phyloP scores from a whole-genome alignment of 2,797 vertebrate genomes.

The Aeoliscus strigatus region DNA sequence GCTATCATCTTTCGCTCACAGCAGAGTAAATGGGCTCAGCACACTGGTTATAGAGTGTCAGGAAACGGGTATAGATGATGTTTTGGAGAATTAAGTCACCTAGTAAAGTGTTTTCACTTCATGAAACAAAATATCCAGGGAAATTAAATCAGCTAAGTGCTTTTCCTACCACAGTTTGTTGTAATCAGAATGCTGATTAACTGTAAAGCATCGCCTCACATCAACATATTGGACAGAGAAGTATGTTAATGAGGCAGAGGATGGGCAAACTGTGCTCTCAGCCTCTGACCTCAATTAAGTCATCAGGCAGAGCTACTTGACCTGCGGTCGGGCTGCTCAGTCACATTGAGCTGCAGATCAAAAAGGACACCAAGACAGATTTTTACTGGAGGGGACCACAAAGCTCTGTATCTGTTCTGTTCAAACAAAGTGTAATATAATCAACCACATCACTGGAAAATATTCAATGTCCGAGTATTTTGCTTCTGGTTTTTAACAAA shows the following conservation, averaged over 20 bases:
- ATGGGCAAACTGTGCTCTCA: constrained; percentile 42
- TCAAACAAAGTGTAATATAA: too few species aligned
- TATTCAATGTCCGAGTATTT: too few species aligned
- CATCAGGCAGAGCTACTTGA: constrained; percentile 74
- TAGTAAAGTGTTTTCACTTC: constrained; percentile 3
- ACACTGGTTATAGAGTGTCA: constrained; percentile 21
- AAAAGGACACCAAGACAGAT: constrained; percentile 24
- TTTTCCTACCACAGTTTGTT: neutral
- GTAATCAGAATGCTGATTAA: constrained; percentile 13
- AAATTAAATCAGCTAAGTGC: neutral
- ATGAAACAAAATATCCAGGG: constrained; percentile 10
- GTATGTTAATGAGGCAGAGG: constrained; percentile 52
- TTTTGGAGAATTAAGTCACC: constrained; percentile 16
- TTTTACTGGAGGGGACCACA: constrained; percentile 10
- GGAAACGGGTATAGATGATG: constrained; percentile 12
- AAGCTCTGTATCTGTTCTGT: neutral
- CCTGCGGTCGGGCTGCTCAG: constrained; percentile 54
- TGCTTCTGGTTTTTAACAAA: too few species aligned
- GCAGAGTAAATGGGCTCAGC: constrained; percentile 61
- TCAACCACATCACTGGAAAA: too few species aligned
- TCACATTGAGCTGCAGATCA: constrained; percentile 39
- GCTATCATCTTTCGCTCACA: constrained; percentile 75
- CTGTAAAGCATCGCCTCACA: constrained; percentile 36
- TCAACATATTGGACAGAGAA: constrained; percentile 40
- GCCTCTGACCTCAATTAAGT: constrained; percentile 75